Base-by-base conservation (phyloP, 2,888 invertebrate genomes). In the Stomorhina lunata region DNA sequence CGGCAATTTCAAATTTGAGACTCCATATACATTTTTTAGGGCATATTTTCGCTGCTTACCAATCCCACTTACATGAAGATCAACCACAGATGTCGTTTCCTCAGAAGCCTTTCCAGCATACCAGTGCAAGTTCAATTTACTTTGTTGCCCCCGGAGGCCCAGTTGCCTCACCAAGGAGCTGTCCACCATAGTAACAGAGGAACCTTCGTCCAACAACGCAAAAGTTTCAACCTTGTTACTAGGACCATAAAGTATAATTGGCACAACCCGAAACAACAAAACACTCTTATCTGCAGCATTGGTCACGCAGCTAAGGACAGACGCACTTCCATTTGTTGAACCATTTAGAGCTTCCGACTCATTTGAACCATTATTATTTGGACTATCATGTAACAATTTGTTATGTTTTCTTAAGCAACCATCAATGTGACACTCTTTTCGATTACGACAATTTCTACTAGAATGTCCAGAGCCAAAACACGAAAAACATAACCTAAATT, bases 151-250 rank as follows among this genome's bases (percentile, higher is more conserved):
- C 9, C 25, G 34, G 3, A 50, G 15, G 15, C 55, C 53, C 17
- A 84, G 25, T 43, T 84, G 32, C 3, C 77, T 66, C 22, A 55
- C 45, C 50, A 63, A 32, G 6, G 50, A 20, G 9, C 34, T 48
- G 32, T 66, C 78, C 66, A 50, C 32, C 53, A 72, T 63, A n/a
- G 50, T 55, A n/a, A 81, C 34, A 5, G 63, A 69, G 22, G 59
- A 71, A n/a, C 57, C 45, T 59, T 71, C 34, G 45, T 71, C 50
- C 22, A 50, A 27, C 32, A 43, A 72, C 4, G 55, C 40, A 68
- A 22, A 55, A 5, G 53, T 68, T 68, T 68, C 37, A 25, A 68
- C 10, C 2, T 40, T 25, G 40, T 15, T 25, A 40, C 15, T 25
- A 40, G 61, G 61, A 20, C 61, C 61, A 40, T 61, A 61, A 40